Evolutionary conservation across 2,797 vertebrate species (phyloP), one percentile per base, ranked within the genome.

Genomic region (Peromyscus nudipes): DNA sequence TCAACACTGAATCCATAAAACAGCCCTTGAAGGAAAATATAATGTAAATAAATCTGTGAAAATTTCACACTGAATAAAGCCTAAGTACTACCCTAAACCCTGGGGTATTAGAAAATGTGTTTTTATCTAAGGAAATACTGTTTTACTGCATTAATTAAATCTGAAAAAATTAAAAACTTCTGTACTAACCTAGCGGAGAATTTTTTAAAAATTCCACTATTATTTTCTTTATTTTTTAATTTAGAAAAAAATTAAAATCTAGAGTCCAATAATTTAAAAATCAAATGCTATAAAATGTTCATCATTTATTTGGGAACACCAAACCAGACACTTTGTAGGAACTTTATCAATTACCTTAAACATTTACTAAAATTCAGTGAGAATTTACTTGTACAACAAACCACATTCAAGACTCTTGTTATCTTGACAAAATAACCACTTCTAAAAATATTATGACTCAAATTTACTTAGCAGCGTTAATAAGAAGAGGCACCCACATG

Each of bases 381-480:
- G 37, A 92, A 90, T 87, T 94, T 89, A 94, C 27, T 94, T 94
- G 4, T 71, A 84, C 46, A 71, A 27, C 40, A 37, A 90, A 43
- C 29, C 27, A 89, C 37, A 76, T 79, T 52, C 64, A 34, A 96
- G 92, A 75, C 9, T 49, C 89, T 96, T 85, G 40, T 86, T 81
- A 91, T 89, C 93, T 83, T 95, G 62, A 80, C n/a, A 86, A 92
- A 92, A 92, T 29, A 79, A 82, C 69, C 64, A 81, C 60, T 85
- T 95, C 27, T 57, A 82, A 65, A 85, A 94, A 87, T 88, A 80
- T 82, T 94, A 79, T 27, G 76, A 94, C 46, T 92, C 65, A 84
- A 57, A 92, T 94, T 69, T 77, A 95, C 91, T 79, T 97, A 95
- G 81, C 29, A 94, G 69, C 82, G 73, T 91, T 90, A 93, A 95